phyloP scores from a whole-genome alignment of 2,797 vertebrate species.

The Paedocypris micromegethes region DNA sequence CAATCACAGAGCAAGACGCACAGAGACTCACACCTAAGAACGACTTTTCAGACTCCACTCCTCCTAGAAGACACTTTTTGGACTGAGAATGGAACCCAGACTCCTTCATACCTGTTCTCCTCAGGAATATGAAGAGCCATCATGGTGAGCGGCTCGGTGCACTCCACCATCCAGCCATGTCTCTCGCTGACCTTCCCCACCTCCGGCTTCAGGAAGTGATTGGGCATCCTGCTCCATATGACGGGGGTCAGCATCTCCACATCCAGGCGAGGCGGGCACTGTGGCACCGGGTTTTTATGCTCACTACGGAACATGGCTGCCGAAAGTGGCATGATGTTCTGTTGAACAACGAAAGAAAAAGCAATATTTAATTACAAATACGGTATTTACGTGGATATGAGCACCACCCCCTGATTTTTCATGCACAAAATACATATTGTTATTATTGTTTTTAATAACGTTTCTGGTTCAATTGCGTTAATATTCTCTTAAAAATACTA shows the following conservation, averaged over 20 bases:
- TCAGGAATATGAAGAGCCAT: slow-evolving; percentile 93
- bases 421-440: too few relatives aligned
- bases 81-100: not conserved
- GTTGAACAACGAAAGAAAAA: slow-evolving; percentile 1
- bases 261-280: slow-evolving; percentile 83
- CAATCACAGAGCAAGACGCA: too few relatives aligned
- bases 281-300: slow-evolving; percentile 82
- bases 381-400: too few relatives aligned
- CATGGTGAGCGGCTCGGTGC: slow-evolving; percentile 82
- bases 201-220: slow-evolving; percentile 78
- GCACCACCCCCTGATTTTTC: too few relatives aligned
- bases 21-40: too few relatives aligned
- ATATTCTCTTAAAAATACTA: too few relatives aligned
- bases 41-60: too few relatives aligned
- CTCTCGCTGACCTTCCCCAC: slow-evolving; percentile 73
- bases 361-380: not conserved
- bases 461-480: too few relatives aligned
- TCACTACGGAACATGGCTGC: slow-evolving; percentile 94
- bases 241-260: slow-evolving; percentile 84
- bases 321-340: slow-evolving; percentile 98
- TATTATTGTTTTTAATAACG: too few relatives aligned
- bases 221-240: slow-evolving; percentile 93
- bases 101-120: slow-evolving; percentile 83
- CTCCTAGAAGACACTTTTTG: not conserved
- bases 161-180: slow-evolving; percentile 85